These are phyloP conservation scores for Reticulitermes speratus DNA, from an alignment of 1,140 invertebrate genomes.

Conservation along the genomic window DNA sequence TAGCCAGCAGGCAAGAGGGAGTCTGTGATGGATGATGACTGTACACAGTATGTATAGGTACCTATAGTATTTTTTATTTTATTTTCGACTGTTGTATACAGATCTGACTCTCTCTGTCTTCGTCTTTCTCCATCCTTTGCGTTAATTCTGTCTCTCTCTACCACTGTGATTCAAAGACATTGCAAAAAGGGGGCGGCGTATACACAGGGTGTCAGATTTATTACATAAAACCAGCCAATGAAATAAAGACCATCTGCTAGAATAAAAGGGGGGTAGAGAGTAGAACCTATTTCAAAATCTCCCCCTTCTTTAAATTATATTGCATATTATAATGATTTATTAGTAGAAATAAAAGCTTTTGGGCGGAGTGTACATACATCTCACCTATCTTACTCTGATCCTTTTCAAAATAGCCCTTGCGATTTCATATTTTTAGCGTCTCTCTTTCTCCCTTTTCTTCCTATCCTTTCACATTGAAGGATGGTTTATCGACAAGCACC, in stretches of 20 bases:
- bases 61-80: conserved; percentile 26
- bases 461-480: conserved; percentile 5
- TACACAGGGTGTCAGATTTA: conserved; percentile 32
- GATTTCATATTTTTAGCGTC: not conserved
- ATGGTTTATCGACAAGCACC: conserved; percentile 24
- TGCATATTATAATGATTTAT: conserved; percentile 35
- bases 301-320: conserved; percentile 31
- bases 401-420: conserved; percentile 15
- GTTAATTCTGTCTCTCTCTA: not conserved
- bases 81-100: conserved; percentile 22
- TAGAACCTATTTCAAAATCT: not conserved
- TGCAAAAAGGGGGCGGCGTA: conserved; percentile 26
- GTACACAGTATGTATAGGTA: conserved; percentile 22
- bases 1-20: conserved; percentile 9
- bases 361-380: not conserved
- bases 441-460: not conserved
- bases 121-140: conserved; percentile 3
- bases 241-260: conserved; percentile 35
- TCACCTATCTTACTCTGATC: conserved; percentile 6
- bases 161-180: conserved; percentile 28
- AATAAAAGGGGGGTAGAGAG: conserved; percentile 21
- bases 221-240: conserved; percentile 35
- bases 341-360: conserved; percentile 30
- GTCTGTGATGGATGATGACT: conserved; percentile 27
- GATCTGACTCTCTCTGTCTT: not conserved